These are phyloP conservation scores for Drosophila macrospina DNA, from an alignment of 2,888 invertebrate genomes.

Conservation along the genomic window DNA sequence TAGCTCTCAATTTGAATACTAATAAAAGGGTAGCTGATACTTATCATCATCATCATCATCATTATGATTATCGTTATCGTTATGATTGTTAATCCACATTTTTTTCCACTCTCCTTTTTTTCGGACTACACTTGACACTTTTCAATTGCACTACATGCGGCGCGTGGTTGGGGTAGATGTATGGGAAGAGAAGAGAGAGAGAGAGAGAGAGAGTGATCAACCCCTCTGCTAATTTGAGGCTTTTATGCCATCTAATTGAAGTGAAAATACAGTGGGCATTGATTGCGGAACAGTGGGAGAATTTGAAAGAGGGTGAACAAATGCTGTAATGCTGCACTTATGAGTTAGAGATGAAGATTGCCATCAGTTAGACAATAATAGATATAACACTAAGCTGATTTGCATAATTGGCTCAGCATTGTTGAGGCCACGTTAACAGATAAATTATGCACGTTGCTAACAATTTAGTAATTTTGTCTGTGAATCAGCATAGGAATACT, in stretches of 20 bases:
- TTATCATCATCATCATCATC: constrained; percentile 39
- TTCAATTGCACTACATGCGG: constrained; percentile 39
- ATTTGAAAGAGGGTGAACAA: not conserved
- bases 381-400: constrained; percentile 46
- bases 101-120: constrained; percentile 25
- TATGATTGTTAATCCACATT: constrained; percentile 52
- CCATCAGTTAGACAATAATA: constrained; percentile 24
- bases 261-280: constrained; percentile 56
- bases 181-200: not conserved
- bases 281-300: constrained; percentile 40
- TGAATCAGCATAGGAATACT: not conserved
- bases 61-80: constrained; percentile 38
- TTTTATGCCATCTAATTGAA: constrained; percentile 72
- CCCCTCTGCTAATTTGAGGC: constrained; percentile 67
- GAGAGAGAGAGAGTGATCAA: constrained; percentile 7
- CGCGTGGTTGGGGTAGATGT: not conserved
- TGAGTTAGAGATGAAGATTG: constrained; percentile 21
- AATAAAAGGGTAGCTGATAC: constrained; percentile 73
- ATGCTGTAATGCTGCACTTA: not conserved
- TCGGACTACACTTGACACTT: constrained; percentile 54
- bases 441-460: constrained; percentile 30
- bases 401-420: constrained; percentile 54
- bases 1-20: constrained; percentile 22
- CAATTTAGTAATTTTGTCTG: not conserved
- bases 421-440: not conserved